Evolutionary conservation across 2,888 invertebrate genomes (phyloP), one percentile per base, ranked within the genome.

Genomic region (Orthosia cruda): DNA sequence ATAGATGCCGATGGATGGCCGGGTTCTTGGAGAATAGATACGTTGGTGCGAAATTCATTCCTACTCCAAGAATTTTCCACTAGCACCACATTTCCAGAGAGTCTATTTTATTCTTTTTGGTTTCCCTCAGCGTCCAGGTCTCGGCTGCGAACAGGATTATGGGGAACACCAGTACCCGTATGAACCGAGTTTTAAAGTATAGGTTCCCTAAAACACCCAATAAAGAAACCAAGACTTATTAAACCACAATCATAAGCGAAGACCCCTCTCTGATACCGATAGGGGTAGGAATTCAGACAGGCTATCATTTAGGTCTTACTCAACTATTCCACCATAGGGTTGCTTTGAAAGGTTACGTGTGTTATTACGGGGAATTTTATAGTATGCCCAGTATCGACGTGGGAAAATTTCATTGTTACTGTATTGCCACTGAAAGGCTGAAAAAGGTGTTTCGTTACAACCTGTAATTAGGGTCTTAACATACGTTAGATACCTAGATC

Each of bases 351-450:
- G 77, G 72, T 76, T 85, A 76, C 79, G 75, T 74, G 11, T 49
- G 67, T 88, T 90, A 92, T 93, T 89, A 84, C 87, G 77, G 71
- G 85, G 88, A 69, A 63, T 67, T 66, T 73, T 62, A 69, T 32
- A n/a, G 54, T 55, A 59, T 59, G 63, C 1, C n/a, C 5, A 2
- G 3, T 32, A 32, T 18, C 23, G 26, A 65, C 47, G 64, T 84
- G 74, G 57, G 84, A 84, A 84, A 40, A 20, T 71, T 66, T 67
- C 12, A 20, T 20, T 23, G 54, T 23, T 15, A 20, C 20, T 55
- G 12, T 58, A 61, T 54, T 59, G 64, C 23, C n/a, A 11, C 13
- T 72, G 57, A 32, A 69, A 32, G 52, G 45, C 15, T 67, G 61
- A 63, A 84, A 71, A 83, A 74, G 74, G 80, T 70, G 68, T 79